phyloP scores from a whole-genome alignment of 2,888 invertebrate species.

The Drosophila flavopinicola region DNA sequence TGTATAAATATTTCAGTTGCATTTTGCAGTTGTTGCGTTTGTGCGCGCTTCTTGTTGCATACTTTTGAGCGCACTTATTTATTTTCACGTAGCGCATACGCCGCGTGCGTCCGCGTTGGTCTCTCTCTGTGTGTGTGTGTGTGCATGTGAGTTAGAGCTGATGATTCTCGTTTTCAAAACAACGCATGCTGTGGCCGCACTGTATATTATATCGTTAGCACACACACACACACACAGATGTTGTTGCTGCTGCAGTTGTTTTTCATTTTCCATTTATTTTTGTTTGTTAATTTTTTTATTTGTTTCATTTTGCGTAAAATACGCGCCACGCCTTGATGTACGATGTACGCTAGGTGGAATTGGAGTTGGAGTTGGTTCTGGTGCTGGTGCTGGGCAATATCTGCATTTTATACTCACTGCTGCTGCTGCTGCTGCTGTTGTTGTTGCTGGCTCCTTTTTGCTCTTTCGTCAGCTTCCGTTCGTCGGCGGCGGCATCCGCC shows the following conservation, averaged over 20 bases:
- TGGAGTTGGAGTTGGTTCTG: conserved; percentile 11
- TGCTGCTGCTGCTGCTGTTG: conserved; percentile 7
- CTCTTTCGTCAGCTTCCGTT: conserved; percentile 53
- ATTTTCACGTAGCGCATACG: conserved; percentile 62
- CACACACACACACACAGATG: conserved; percentile 22
- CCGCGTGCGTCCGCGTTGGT: conserved; percentile 8
- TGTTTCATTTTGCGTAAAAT: conserved; percentile 67
- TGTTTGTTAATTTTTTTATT: conserved; percentile 35
- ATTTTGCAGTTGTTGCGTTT: conserved; percentile 22
- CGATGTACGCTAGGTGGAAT: conserved; percentile 27
- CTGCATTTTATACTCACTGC: conserved; percentile 62
- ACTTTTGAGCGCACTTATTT: conserved; percentile 60
- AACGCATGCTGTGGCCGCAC: conserved; percentile 31
- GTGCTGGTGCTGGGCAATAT: conserved; percentile 50
- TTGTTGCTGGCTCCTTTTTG: conserved; percentile 36
- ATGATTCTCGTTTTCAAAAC: conserved; percentile 43
- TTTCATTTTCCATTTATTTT: conserved; percentile 20
- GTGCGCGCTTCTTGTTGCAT: conserved; percentile 41
- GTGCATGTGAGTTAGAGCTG: conserved; percentile 45
- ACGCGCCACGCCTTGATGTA: conserved; percentile 67
- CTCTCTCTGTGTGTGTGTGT: neutral
- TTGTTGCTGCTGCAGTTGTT: conserved; percentile 30
- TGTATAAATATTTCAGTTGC: conserved; percentile 33
- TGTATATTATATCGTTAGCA: conserved; percentile 59
- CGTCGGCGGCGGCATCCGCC: conserved; percentile 64